A percentile compares a stretch with the other conserved stretches of the same genome.
These are phyloP conservation scores for Alfaro cultratus DNA, from an alignment of 2,797 vertebrate species.

Conservation along the genomic window DNA sequence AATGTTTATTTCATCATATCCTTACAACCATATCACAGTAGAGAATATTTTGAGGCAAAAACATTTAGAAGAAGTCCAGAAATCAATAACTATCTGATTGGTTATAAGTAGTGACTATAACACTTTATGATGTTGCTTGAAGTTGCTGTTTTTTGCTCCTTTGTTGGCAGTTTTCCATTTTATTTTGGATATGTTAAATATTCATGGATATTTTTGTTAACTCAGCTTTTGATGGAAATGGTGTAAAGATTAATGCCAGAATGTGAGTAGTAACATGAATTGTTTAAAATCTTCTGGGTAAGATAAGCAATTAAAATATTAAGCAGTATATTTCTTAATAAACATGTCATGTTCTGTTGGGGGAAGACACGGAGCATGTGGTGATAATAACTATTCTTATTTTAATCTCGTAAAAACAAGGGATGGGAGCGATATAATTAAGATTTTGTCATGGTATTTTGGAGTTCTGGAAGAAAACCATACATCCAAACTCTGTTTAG, in stretches of 20 bases:
- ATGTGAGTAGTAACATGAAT: not conserved
- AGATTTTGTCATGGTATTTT: not conserved
- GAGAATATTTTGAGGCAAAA: no score
- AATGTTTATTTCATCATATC: not conserved
- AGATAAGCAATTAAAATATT: not conserved
- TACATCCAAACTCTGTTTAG: not conserved
- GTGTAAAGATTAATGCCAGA: not conserved
- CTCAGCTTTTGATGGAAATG: not conserved
- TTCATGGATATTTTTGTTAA: not conserved
- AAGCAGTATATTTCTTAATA: not conserved
- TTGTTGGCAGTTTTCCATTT: not conserved
- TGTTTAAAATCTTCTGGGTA: not conserved
- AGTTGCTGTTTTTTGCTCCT: not conserved
- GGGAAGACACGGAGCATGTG: not conserved
- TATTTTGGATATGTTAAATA: not conserved
- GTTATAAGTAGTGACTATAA: not conserved
- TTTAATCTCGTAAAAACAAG: not conserved
- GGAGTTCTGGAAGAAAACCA: not conserved
- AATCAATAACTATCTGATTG: not conserved
- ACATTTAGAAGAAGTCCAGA: not conserved
- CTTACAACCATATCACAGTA: no score
- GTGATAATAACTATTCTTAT: not conserved
- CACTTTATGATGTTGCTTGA: not conserved
- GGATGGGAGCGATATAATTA: not conserved
- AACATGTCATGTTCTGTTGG: not conserved